Conservation (phyloP, 2,797 vertebrate species). For the Myotis myotis region DNA sequence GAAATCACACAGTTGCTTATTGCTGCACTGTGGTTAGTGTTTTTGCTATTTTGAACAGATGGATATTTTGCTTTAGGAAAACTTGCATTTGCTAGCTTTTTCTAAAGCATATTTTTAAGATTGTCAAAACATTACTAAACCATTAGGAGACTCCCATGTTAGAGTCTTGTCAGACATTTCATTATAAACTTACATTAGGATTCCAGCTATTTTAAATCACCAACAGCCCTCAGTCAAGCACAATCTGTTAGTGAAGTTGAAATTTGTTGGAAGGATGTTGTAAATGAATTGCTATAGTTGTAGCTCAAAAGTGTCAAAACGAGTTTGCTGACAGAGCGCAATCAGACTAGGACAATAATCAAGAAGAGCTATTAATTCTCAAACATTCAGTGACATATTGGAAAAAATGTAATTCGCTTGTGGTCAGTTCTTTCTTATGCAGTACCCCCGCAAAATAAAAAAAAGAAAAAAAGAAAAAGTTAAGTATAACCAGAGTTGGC, state of each 20-base stretch:
- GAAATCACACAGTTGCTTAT: neutral
- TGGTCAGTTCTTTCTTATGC: neutral
- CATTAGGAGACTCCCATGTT: slow-evolving; percentile 72
- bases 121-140: slow-evolving; percentile 72
- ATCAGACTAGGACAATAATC: neutral
- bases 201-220: slow-evolving; percentile 62
- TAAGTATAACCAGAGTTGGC: neutral
- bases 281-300: slow-evolving; percentile 40
- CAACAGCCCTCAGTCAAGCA: slow-evolving; percentile 38
- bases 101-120: slow-evolving; percentile 67
- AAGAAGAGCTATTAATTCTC: neutral
- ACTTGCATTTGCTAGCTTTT: slow-evolving; percentile 59
- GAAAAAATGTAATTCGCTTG: neutral
- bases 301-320: slow-evolving; percentile 19
- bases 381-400: neutral
- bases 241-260: slow-evolving; percentile 58
- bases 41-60: slow-evolving; percentile 63
- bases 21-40: neutral
- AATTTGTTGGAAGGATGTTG: slow-evolving; percentile 64
- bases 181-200: slow-evolving; percentile 68
- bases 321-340: slow-evolving; percentile 8
- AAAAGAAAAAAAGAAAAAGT: neutral
- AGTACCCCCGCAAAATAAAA: neutral
- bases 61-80: slow-evolving; percentile 66
- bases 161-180: slow-evolving; percentile 65